Conservation (phyloP, 2,888 invertebrate species). For the Alloscopus bannaensis region DNA sequence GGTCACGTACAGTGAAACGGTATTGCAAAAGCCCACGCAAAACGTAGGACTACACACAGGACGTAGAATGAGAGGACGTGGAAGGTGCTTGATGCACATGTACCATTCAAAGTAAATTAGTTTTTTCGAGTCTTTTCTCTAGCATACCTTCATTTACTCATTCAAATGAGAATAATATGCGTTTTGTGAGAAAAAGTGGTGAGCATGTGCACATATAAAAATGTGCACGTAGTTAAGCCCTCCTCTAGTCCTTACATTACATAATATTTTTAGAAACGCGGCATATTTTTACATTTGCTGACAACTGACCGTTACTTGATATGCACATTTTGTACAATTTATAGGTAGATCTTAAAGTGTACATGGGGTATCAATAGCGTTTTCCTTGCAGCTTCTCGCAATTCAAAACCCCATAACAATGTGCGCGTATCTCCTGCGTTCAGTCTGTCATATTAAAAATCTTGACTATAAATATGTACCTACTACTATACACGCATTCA, state of each 20-base stretch:
- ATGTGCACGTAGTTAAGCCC: background rate
- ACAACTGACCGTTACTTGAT: constrained; percentile 47
- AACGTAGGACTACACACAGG: background rate
- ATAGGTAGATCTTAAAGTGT: too few relatives aligned
- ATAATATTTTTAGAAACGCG: constrained; percentile 5
- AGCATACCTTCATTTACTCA: constrained; percentile 14
- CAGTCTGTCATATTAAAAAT: too few relatives aligned
- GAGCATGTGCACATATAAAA: constrained; percentile 24
- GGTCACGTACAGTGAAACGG: constrained; percentile 17
- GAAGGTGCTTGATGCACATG: background rate
- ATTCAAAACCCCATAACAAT: too few relatives aligned
- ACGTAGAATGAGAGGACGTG: background rate
- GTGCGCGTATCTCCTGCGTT: too few relatives aligned
- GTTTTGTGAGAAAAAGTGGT: constrained; percentile 29
- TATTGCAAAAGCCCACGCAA: background rate
- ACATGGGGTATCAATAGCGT: too few relatives aligned
- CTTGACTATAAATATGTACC: too few relatives aligned
- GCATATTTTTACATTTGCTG: constrained; percentile 1
- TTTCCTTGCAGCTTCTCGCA: too few relatives aligned
- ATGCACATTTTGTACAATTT: too few relatives aligned
- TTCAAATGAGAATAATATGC: background rate
- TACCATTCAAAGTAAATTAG: too few relatives aligned
- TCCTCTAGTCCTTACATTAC: background rate
- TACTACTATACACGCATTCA: too few relatives aligned
- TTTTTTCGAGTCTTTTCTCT: background rate